Conservation (phyloP, 2,797 vertebrate genomes). For the Chrosomus eos region DNA sequence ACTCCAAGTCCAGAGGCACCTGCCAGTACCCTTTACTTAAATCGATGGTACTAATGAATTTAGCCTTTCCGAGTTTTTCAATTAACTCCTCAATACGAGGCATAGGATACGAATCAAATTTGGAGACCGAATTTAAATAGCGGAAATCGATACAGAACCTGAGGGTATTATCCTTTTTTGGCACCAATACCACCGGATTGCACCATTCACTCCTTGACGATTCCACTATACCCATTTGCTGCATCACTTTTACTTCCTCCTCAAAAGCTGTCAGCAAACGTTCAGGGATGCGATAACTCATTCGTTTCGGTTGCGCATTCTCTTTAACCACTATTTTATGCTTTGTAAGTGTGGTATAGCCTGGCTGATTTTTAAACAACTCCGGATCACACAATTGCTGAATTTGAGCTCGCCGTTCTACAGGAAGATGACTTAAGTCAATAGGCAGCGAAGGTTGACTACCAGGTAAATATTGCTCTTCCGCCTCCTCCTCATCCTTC, state of each 20-base stretch:
- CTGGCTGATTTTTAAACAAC: conserved; percentile 19
- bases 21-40: too few species aligned
- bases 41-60: too few species aligned
- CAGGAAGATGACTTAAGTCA: neutral
- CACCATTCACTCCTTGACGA: conserved; percentile 48
- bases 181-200: conserved; percentile 41
- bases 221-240: conserved; percentile 19
- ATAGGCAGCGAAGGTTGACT: too few species aligned
- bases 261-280: conserved; percentile 1
- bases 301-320: too few species aligned
- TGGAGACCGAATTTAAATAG: conserved; percentile 20
- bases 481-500: neutral
- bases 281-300: conserved; percentile 37
- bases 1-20: too few species aligned
- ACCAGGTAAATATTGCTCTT: neutral
- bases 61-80: neutral
- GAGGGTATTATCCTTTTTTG: conserved; percentile 19
- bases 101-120: too few species aligned
- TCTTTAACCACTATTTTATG: too few species aligned
- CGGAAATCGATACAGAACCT: neutral
- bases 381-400: neutral
- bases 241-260: neutral
- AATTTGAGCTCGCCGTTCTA: neutral
- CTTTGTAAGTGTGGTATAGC: neutral
- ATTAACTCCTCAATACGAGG: too few species aligned